Evolutionary conservation across 2,888 invertebrate genomes (phyloP).

Genomic region (Cataglyphis livida): DNA sequence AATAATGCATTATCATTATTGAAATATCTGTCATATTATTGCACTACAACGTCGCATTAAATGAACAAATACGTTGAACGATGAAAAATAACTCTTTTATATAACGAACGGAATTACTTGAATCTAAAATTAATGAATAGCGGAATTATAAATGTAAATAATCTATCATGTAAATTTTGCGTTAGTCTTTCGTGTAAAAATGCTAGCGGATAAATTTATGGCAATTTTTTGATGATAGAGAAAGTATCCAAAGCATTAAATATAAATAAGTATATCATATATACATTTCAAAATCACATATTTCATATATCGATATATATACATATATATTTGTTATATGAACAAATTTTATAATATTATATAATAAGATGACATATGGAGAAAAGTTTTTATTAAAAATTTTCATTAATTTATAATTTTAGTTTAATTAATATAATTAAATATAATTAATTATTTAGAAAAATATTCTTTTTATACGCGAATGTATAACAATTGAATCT

Average conservation of each 20-base stretch:
- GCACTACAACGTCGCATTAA: neutral
- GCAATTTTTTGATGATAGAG: conserved; percentile 27
- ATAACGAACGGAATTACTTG: conserved; percentile 35
- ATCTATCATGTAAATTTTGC: conserved; percentile 65
- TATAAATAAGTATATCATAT: conserved; percentile 31
- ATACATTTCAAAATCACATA: neutral
- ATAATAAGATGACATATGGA: neutral
- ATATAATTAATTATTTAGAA: neutral
- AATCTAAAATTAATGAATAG: conserved; percentile 29
- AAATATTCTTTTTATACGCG: neutral
- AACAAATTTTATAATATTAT: neutral
- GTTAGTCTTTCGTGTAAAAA: conserved; percentile 43
- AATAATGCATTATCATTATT: conserved; percentile 38
- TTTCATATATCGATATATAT: neutral
- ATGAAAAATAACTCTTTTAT: conserved; percentile 36
- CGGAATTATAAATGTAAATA: conserved; percentile 56
- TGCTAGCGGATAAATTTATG: conserved; percentile 41
- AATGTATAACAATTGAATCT: neutral
- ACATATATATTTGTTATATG: neutral
- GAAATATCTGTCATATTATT: conserved; percentile 26
- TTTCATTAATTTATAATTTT: neutral
- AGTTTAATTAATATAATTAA: neutral
- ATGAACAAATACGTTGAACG: conserved; percentile 22
- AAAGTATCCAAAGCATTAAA: conserved; percentile 22
- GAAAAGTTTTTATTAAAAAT: neutral